Percentiles rank a stretch among this genome's conserved stretches.
phyloP scores from a whole-genome alignment of 2,888 invertebrate species.

The Aradus depressus region DNA sequence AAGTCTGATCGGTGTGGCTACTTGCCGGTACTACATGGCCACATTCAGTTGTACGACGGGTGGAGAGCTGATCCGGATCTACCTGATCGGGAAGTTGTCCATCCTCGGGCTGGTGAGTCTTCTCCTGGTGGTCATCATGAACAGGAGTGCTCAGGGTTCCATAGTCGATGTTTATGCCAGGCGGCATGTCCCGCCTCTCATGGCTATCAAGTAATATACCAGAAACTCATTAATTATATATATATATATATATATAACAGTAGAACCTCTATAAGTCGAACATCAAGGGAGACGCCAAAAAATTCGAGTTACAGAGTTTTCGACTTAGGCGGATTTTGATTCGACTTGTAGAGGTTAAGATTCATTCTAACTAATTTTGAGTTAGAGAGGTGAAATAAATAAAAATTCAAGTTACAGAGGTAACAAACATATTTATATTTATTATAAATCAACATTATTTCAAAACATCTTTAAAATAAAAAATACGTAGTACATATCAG shows the following conservation, averaged over 20 bases:
- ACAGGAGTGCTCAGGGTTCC: conserved; percentile 63
- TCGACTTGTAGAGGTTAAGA: too few relatives aligned
- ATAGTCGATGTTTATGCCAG: conserved; percentile 63
- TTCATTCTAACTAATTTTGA: too few relatives aligned
- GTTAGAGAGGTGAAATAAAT: too few relatives aligned
- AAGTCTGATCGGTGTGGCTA: conserved; percentile 51
- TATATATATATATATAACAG: background rate
- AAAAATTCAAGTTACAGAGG: too few relatives aligned
- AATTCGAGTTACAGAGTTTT: background rate
- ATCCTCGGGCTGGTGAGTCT: conserved; percentile 53
- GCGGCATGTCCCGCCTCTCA: conserved; percentile 55
- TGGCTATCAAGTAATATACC: conserved; percentile 52
- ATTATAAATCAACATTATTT: too few relatives aligned
- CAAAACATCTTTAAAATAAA: too few relatives aligned
- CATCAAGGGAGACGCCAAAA: background rate
- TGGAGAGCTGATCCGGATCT: conserved; percentile 59
- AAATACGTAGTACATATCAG: too few relatives aligned
- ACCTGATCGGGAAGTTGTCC: conserved; percentile 57
- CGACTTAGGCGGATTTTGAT: too few relatives aligned
- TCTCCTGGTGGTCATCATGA: conserved; percentile 52
- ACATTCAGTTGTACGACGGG: conserved; percentile 58
- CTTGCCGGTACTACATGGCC: conserved; percentile 51
- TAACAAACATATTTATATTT: too few relatives aligned
- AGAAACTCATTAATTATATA: too few relatives aligned
- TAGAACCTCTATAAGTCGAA: background rate